These are phyloP conservation scores for Crocidura indochinensis DNA, from an alignment of 2,797 vertebrate genomes.

Conservation along the genomic window DNA sequence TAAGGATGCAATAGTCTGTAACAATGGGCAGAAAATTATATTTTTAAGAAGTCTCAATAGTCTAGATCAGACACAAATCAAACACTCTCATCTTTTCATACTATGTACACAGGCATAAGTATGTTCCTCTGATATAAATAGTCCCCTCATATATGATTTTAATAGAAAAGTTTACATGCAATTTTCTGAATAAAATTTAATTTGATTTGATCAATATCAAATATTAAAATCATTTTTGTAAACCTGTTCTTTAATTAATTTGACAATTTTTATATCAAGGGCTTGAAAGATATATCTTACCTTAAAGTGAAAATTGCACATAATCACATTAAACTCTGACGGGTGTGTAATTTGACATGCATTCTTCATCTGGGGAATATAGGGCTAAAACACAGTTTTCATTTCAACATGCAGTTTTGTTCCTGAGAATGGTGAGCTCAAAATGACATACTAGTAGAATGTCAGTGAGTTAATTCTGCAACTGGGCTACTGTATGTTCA, in stretches of 20 bases:
- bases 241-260: background rate
- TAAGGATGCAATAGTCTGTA: background rate
- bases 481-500: no score
- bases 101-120: background rate
- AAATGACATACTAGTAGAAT: no score
- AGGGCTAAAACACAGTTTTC: background rate
- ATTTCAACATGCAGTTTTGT: background rate
- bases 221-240: background rate
- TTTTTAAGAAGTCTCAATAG: background rate
- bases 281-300: slow-evolving; percentile 25
- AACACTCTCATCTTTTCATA: background rate
- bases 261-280: background rate
- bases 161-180: background rate
- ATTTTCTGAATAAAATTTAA: background rate
- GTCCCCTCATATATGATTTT: no score
- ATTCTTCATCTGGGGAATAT: background rate
- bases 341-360: background rate
- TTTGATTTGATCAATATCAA: background rate
- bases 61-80: background rate
- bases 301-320: slow-evolving; percentile 34
- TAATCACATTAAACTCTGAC: background rate
- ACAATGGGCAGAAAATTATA: background rate
- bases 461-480: no score
- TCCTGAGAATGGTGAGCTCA: background rate
- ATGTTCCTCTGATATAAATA: background rate